Conservation (phyloP, 2,113 vertebrate species). For the Ibidorhyncha struthersii region DNA sequence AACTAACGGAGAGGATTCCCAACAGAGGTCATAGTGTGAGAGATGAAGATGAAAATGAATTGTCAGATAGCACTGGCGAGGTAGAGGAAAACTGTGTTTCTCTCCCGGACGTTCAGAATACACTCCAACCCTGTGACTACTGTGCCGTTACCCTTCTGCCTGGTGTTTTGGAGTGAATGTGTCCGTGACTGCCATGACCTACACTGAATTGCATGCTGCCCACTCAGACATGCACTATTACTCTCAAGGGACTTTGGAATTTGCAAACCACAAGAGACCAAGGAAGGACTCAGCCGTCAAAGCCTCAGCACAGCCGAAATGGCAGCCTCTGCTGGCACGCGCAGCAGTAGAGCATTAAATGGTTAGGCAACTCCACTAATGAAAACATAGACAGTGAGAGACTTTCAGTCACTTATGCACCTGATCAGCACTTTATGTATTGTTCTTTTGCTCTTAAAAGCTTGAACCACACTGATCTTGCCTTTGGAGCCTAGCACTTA, state of each 20-base stretch:
- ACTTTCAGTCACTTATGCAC: neutral
- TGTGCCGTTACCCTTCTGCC: rapidly evolving
- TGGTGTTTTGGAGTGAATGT: neutral
- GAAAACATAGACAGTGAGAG: neutral
- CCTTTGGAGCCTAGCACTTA: neutral
- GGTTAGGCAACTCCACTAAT: neutral
- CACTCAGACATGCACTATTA: neutral
- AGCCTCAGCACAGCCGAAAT: neutral
- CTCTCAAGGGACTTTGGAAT: neutral
- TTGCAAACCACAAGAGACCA: neutral
- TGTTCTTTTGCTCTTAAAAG: neutral
- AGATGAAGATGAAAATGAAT: neutral
- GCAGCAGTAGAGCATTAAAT: neutral
- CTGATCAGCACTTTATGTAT: neutral
- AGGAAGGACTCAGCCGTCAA: neutral
- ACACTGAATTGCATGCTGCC: neutral
- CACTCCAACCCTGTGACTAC: neutral
- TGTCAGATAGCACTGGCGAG: neutral
- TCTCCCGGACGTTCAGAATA: neutral
- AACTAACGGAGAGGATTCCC: neutral
- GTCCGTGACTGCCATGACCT: neutral
- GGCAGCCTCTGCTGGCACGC: neutral
- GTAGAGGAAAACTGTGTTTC: neutral
- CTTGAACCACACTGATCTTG: neutral
- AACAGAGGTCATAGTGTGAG: neutral